These are phyloP conservation scores for Tetrao urogallus DNA, from an alignment of 2,113 vertebrate genomes.

Conservation along the genomic window DNA sequence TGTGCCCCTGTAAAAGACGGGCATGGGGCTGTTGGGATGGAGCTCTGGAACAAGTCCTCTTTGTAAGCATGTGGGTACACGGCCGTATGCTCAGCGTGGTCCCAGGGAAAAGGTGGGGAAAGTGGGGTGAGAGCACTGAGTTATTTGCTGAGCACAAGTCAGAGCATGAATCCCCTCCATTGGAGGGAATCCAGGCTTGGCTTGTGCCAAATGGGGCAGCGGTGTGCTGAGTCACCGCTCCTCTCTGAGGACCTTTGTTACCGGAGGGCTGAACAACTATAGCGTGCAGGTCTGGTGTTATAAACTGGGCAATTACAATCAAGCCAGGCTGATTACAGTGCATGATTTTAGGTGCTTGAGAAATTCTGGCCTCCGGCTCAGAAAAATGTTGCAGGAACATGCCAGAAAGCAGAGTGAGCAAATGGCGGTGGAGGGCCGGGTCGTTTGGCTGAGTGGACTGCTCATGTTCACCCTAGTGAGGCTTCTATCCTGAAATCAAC, in stretches of 20 bases:
- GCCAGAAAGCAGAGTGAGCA: not conserved
- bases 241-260: not conserved
- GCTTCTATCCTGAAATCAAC: not conserved
- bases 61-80: not conserved
- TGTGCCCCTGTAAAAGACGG: not conserved
- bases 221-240: not conserved
- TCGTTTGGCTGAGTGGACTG: not conserved
- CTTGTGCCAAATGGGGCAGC: not conserved
- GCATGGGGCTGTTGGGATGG: not conserved
- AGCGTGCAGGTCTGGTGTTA: not conserved
- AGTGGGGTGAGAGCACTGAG: not conserved
- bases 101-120: not conserved
- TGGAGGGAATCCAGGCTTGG: not conserved
- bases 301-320: not conserved
- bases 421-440: not conserved
- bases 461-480: not conserved
- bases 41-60: not conserved
- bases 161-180: not conserved
- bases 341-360: not conserved
- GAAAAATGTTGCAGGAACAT: not conserved
- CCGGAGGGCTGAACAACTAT: not conserved
- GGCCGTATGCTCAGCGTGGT: fast-evolving
- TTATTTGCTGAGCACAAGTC: not conserved
- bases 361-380: not conserved
- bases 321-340: not conserved